phyloP scores from a whole-genome alignment of 2,888 invertebrate genomes.

The Ophion obscuratus region DNA sequence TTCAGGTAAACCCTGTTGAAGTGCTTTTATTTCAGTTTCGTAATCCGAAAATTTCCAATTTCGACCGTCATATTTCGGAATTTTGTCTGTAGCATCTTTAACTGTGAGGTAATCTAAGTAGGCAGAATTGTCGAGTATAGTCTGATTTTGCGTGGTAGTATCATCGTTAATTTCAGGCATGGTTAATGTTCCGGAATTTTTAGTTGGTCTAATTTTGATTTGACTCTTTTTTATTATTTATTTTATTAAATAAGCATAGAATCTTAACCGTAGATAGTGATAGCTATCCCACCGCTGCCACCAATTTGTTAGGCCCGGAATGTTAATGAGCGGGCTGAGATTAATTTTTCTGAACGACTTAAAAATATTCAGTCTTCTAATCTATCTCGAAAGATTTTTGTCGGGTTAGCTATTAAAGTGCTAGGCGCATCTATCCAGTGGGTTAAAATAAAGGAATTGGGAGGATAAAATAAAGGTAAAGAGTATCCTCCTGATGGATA shows the following conservation, averaged over 20 bases:
- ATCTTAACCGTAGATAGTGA: not conserved
- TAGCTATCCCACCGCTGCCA: not conserved
- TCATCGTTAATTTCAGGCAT: not conserved
- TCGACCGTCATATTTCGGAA: not conserved
- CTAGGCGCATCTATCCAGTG: no score
- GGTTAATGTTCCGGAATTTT: not conserved
- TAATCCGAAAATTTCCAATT: not conserved
- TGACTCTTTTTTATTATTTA: not conserved
- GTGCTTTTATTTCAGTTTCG: conserved; percentile 5
- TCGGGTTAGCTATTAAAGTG: no score
- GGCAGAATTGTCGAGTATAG: not conserved
- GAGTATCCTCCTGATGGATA: no score
- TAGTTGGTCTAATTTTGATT: not conserved
- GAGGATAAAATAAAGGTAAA: no score
- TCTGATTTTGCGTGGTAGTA: not conserved
- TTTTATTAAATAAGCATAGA: not conserved
- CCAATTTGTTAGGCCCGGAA: no score
- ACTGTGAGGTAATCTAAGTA: conserved; percentile 24
- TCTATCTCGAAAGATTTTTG: no score
- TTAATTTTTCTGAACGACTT: no score
- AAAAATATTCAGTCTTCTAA: no score
- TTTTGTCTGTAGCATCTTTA: conserved; percentile 8
- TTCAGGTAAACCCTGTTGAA: no score
- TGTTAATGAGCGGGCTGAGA: no score
- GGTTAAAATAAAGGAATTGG: no score